Evolutionary conservation across 2,888 invertebrate species (phyloP).

Genomic region (Marronus borbonicus): DNA sequence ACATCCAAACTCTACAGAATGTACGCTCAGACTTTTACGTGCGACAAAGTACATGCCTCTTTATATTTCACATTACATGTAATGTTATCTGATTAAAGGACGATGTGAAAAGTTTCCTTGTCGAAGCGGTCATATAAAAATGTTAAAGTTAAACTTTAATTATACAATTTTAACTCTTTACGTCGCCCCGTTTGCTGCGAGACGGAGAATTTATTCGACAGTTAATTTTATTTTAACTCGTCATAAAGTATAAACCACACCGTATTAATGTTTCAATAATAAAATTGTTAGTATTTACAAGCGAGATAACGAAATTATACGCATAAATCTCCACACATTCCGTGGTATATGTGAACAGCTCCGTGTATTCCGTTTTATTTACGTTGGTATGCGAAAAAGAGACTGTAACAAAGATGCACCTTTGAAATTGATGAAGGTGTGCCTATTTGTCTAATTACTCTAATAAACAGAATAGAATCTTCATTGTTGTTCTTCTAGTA

Average conservation of each 20-base stretch:
- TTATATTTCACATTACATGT: too few species aligned
- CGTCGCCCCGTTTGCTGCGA: conserved; percentile 26
- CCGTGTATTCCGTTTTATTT: neutral
- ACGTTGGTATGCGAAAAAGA: neutral
- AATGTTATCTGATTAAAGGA: too few species aligned
- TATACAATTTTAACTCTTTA: conserved; percentile 27
- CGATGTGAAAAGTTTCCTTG: too few species aligned
- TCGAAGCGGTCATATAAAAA: conserved; percentile 30
- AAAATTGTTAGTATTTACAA: conserved; percentile 46
- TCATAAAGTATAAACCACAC: conserved; percentile 46
- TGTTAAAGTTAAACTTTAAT: conserved; percentile 33
- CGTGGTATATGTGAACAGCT: neutral
- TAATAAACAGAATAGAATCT: neutral
- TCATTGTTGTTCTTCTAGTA: neutral
- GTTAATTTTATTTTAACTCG: conserved; percentile 46
- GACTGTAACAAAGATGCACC: neutral
- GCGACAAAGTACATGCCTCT: too few species aligned
- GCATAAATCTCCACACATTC: conserved; percentile 32
- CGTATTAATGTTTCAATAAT: conserved; percentile 46
- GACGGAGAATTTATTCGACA: conserved; percentile 31
- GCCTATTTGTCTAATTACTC: neutral
- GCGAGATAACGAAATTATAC: conserved; percentile 46
- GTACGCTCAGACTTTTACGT: too few species aligned
- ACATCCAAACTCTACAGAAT: too few species aligned
- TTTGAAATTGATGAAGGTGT: conserved; percentile 16